Base-by-base conservation (phyloP, 1,140 invertebrate genomes). In the Drosophila ercepeae region DNA sequence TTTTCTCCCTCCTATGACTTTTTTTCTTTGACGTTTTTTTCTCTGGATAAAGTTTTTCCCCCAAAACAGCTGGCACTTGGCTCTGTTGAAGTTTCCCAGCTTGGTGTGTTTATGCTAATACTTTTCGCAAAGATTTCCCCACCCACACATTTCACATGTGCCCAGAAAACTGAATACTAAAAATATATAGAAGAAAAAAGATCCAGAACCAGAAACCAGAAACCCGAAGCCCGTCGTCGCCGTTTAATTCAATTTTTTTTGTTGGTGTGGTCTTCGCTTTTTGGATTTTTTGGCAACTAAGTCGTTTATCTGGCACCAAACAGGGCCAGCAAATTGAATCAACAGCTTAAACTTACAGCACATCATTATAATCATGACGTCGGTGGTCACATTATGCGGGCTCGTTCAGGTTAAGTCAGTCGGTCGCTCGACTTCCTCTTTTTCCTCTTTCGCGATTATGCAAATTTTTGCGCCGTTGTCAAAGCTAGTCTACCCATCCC, bases 261-360 rank as follows among this genome's bases (percentile, higher is more conserved):
- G n/a, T n/a, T n/a, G n/a, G n/a, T n/a, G n/a, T n/a, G n/a, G n/a
- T 41, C 23, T 42, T 36, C 34, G 34, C 3, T 36, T 32, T n/a
- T 32, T 32, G 25, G 46, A 48, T 41, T 49, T 71, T 79, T 74
- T 42, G 48, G 36, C 50, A 46, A 58, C 81, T 84, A 84, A 84
- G 79, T 84, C 79, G 79, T 88, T 84, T 84, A 84, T 86, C 79
- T 81, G 81, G 72, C 53, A 36, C 25, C 71, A 67, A 71, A 72
- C 82, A 81, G 59, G 57, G 77, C 54, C 29, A 59, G 55, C 54
- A 77, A 83, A 83, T 84, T 79, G 69, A 79, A 79, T 79, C 75
- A 72, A 42, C 74, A 67, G 60, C 60, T 61, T 70, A 77, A 77
- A 71, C 46, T 61, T 68, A 55, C 55, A 71, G 23, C 51, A 41